phyloP scores from a whole-genome alignment of 2,888 invertebrate genomes.

The Margaritifera margaritifera region DNA sequence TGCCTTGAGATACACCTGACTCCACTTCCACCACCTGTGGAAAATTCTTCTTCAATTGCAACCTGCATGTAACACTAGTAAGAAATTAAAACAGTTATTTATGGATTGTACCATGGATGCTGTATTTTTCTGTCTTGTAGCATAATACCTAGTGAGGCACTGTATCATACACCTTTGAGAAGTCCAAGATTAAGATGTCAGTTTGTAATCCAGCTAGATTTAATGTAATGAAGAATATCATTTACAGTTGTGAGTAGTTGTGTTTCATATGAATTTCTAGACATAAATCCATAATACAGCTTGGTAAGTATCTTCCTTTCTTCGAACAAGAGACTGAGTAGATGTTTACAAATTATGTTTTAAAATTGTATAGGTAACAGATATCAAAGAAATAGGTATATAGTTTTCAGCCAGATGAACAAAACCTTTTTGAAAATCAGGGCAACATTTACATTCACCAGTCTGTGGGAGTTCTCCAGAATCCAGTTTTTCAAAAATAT shows the following conservation, averaged over 20 bases:
- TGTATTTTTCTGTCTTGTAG: slow-evolving; percentile 24
- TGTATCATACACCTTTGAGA: slow-evolving; percentile 28
- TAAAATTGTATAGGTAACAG: slow-evolving; percentile 25
- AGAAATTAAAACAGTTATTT: slow-evolving; percentile 16
- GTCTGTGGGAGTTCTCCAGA: slow-evolving; percentile 23
- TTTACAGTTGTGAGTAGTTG: slow-evolving; percentile 28
- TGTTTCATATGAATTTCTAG: slow-evolving; percentile 31
- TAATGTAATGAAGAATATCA: slow-evolving; percentile 12
- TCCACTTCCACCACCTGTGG: slow-evolving; percentile 10
- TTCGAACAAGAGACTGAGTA: slow-evolving; percentile 28
- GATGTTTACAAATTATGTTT: slow-evolving; percentile 38
- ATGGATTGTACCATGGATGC: slow-evolving; percentile 15
- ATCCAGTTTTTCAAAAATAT: slow-evolving; percentile 12
- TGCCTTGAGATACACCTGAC: slow-evolving; percentile 17
- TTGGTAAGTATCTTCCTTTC: slow-evolving; percentile 22
- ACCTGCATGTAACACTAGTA: slow-evolving; percentile 1
- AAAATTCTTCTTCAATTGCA: no score
- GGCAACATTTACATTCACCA: slow-evolving; percentile 22
- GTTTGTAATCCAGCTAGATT: slow-evolving; percentile 15
- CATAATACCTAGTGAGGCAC: slow-evolving; percentile 23
- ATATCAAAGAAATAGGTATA: slow-evolving; percentile 28
- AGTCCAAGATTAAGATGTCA: slow-evolving; percentile 25
- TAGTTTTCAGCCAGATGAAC: slow-evolving; percentile 22
- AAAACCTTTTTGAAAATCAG: slow-evolving; percentile 33
- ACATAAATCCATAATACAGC: slow-evolving; percentile 28